A percentile compares a stretch with the other conserved stretches of the same genome.
Evolutionary conservation across 2,113 vertebrate genomes (phyloP).

Genomic region (Podiceps cristatus): DNA sequence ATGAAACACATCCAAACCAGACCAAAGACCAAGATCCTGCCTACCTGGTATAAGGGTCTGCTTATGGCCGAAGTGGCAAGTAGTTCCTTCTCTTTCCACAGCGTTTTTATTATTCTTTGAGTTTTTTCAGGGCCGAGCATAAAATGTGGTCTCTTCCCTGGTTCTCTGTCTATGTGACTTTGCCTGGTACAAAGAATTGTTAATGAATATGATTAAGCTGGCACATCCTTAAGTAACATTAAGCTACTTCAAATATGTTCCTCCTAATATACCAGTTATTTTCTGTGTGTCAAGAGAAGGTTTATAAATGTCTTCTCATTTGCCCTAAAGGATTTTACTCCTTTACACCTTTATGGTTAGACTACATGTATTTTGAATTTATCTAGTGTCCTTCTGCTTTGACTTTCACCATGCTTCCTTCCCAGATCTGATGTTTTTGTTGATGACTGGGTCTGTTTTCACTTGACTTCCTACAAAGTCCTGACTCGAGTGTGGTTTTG

Average conservation of each 20-base stretch:
- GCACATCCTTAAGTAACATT: neutral
- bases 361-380: neutral
- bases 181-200: neutral
- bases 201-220: neutral
- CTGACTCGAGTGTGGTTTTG: neutral
- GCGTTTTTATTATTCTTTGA: neutral
- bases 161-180: neutral
- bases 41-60: neutral
- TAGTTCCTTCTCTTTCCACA: neutral
- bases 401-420: neutral
- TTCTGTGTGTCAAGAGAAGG: neutral
- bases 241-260: neutral
- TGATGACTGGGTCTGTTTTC: neutral
- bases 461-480: neutral
- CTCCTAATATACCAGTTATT: neutral
- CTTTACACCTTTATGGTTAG: neutral
- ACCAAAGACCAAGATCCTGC: neutral
- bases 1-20: neutral
- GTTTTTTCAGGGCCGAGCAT: neutral
- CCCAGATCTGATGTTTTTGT: neutral
- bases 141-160: neutral
- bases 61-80: neutral
- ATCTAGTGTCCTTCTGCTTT: neutral
- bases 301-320: neutral
- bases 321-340: neutral